Conservation (phyloP, 92 coral and sea anemone genomes). For the Parazoanthus darwini region DNA sequence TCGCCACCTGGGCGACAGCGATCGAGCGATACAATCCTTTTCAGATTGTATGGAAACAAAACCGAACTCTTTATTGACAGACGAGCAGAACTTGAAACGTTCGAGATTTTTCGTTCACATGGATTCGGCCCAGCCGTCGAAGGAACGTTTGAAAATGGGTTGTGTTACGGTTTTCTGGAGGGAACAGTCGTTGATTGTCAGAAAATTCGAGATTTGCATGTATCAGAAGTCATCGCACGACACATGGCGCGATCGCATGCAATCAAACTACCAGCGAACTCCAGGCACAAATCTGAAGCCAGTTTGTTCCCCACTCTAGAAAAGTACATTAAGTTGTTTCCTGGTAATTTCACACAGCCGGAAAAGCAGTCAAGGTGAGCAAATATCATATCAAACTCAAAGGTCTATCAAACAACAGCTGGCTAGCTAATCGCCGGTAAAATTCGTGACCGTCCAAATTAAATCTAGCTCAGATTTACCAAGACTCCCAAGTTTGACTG, state of each 20-base stretch:
- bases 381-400: too few relatives aligned
- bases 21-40: conserved; percentile 74
- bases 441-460: too few relatives aligned
- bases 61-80: conserved; percentile 96
- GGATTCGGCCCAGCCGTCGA: conserved; percentile 88
- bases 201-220: conserved; percentile 72
- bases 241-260: conserved; percentile 91
- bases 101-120: conserved; percentile 65
- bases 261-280: conserved; percentile 52
- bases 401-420: too few relatives aligned
- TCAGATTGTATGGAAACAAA: conserved; percentile 89
- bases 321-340: conserved; percentile 78
- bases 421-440: too few relatives aligned
- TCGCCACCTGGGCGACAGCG: conserved; percentile 51
- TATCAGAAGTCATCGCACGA: conserved; percentile 75
- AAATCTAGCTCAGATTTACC: too few relatives aligned
- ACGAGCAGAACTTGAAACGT: conserved; percentile 81
- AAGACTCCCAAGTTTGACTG: too few relatives aligned
- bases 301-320: conserved; percentile 62
- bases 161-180: conserved; percentile 77
- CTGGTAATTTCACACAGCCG: conserved; percentile 75
- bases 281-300: conserved; percentile 53
- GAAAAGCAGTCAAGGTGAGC: conserved; percentile 76
- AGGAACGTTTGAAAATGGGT: conserved; percentile 87
- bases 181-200: conserved; percentile 80